Percentiles rank a stretch among this genome's conserved stretches.
phyloP scores from a whole-genome alignment of 2,113 vertebrate genomes.

The Takifugu bimaculatus region DNA sequence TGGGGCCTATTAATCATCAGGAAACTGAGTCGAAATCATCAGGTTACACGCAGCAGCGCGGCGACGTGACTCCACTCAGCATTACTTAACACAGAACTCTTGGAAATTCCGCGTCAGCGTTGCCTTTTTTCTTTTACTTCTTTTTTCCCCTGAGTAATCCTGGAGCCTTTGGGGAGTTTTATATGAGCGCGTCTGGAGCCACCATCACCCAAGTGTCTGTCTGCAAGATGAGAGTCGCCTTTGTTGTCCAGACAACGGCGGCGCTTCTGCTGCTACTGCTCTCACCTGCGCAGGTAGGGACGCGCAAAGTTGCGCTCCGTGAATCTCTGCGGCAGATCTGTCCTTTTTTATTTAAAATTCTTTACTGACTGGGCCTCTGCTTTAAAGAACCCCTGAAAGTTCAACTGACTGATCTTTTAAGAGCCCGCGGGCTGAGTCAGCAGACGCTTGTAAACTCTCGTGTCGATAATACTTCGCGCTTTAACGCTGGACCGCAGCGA shows the following conservation, averaged over 20 bases:
- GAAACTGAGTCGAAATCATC: no score
- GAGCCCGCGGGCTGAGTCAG: slow-evolving; percentile 3
- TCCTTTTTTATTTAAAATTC: no score
- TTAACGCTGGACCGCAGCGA: slow-evolving; percentile 28
- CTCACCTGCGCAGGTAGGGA: slow-evolving; percentile 76
- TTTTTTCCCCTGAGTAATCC: not conserved
- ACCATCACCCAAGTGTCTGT: not conserved
- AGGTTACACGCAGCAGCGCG: no score
- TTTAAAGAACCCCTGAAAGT: no score
- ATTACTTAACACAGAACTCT: no score
- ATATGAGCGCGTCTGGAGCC: slow-evolving; percentile 4
- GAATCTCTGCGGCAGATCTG: not conserved
- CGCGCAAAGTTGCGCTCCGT: not conserved
- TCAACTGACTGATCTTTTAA: no score
- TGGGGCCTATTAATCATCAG: no score
- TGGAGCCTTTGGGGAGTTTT: slow-evolving; percentile 9
- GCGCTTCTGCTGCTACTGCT: slow-evolving; percentile 71
- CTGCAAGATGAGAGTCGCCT: slow-evolving; percentile 67
- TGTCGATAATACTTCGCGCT: slow-evolving; percentile 28
- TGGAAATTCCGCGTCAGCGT: no score
- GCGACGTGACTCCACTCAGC: no score
- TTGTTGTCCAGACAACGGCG: slow-evolving; percentile 59
- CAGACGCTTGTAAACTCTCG: not conserved
- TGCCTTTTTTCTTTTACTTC: no score
- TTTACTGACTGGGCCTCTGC: no score